Evolutionary conservation across 2,888 invertebrate genomes (phyloP), one percentile per base, ranked within the genome.

Genomic region (Pseudococcus jackbeardsleyi): DNA sequence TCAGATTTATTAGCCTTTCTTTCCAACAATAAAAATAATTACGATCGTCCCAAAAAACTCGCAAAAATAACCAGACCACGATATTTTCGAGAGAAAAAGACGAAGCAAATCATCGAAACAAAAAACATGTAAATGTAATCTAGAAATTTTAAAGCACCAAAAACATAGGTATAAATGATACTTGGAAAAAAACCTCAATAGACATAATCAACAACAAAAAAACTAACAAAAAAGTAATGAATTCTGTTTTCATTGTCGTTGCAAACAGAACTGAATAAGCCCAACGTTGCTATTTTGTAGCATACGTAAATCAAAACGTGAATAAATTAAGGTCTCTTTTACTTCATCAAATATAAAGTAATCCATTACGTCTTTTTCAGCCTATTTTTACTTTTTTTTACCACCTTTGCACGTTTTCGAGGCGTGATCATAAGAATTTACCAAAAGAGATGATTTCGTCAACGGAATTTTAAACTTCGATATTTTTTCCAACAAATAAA

Each of bases 231-330:
- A 77, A 64, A 64, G 22, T 77, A 77, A 77, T 77, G 77, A 77
- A 77, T 77, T 77, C 77, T 77, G 15, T 7, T 77, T 77, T 15
- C 39, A 77, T 77, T 77, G 77, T 77, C 77, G 77, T 77, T 77
- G 33, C 3, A 77, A 77, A 77, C 15, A 77, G 39, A 77, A 33
- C 77, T 39, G 77, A 77, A 77, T 11, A 77, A 77, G 39, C 77
- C 39, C 19, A 39, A 50, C 50, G 50, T 8, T 50, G 50, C 17
- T 77, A 26, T 77, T 17, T 26, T 77, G 50, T 39, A 33, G 26
- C 26, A 33, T 17, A 11, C 39, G 39, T 77, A 77, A 77, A 77
- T 77, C 77, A 77, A 77, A 77, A 33, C 77, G 77, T 26, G 77
- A 33, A 77, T 77, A 77, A 77, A 77, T 77, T 77, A 77, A 77